These are phyloP conservation scores for Amniataba percoides DNA, from an alignment of 2,797 vertebrate species.

Conservation along the genomic window DNA sequence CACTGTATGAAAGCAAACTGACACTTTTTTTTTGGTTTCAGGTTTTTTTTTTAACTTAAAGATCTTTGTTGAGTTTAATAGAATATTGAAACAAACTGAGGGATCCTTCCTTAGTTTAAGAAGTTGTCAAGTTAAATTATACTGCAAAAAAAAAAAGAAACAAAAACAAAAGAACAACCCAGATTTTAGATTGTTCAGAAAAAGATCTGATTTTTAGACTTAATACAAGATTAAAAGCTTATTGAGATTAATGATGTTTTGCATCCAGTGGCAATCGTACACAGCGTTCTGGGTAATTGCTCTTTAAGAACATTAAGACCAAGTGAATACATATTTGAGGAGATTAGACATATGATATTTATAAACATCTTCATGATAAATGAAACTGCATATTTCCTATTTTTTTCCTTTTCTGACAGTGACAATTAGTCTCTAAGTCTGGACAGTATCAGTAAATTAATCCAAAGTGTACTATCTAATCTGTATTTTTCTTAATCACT, in stretches of 20 bases:
- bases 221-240: constrained; percentile 41
- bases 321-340: constrained; percentile 36
- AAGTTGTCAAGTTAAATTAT: background rate
- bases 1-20: background rate
- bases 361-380: constrained; percentile 14
- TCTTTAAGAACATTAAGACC: constrained; percentile 36
- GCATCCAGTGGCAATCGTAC: background rate
- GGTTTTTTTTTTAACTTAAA: background rate
- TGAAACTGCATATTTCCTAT: background rate
- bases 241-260: constrained; percentile 47
- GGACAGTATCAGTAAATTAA: constrained; percentile 10
- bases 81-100: background rate
- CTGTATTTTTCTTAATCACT: background rate
- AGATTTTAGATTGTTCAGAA: constrained; percentile 1
- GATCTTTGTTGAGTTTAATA: background rate
- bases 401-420: background rate
- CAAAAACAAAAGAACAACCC: background rate
- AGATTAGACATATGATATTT: constrained; percentile 29
- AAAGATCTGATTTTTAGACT: constrained; percentile 26
- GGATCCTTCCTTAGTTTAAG: background rate
- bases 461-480: constrained; percentile 1
- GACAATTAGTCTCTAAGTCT: constrained; percentile 7
- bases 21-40: background rate
- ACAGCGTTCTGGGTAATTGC: constrained; percentile 39
- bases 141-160: background rate